A percentile compares a stretch with the other conserved stretches of the same genome.
phyloP scores from a whole-genome alignment of 1,140 invertebrate genomes.

The Mylabris phalerata region DNA sequence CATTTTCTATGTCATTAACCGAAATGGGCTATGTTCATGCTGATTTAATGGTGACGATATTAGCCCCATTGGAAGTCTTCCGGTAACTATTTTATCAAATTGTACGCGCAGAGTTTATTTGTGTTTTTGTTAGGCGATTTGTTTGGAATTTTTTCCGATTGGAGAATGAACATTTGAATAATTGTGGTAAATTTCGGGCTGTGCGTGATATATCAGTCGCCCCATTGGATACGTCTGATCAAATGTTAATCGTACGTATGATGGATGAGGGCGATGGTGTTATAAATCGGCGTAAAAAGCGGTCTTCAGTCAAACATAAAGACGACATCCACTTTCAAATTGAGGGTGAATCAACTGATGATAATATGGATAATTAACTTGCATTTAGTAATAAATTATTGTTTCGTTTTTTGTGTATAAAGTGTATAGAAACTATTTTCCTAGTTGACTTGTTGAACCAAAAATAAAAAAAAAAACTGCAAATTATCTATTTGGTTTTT shows the following conservation, averaged over 20 bases:
- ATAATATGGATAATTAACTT: slow-evolving; percentile 30
- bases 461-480: too few species aligned
- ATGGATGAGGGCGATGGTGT: slow-evolving; percentile 93
- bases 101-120: too few species aligned
- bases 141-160: slow-evolving; percentile 99
- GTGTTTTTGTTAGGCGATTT: slow-evolving; percentile 65
- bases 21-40: slow-evolving; percentile 72
- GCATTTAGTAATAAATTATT: slow-evolving; percentile 3
- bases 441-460: too few species aligned
- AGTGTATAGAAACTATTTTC: too few species aligned
- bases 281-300: slow-evolving; percentile 60
- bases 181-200: slow-evolving; percentile 98
- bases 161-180: slow-evolving; percentile 99
- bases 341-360: slow-evolving; percentile 44
- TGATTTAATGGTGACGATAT: slow-evolving; percentile 83
- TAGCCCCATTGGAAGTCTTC: slow-evolving; percentile 92
- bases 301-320: slow-evolving; percentile 40
- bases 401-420: neutral
- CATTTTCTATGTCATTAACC: slow-evolving; percentile 75
- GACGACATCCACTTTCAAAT: slow-evolving; percentile 36
- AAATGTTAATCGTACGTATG: slow-evolving; percentile 83
- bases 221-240: slow-evolving; percentile 90
- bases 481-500: too few species aligned
- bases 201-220: slow-evolving; percentile 97
- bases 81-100: slow-evolving; percentile 50